Conservation (phyloP, 2,797 vertebrate genomes). For the Gadopsis marmoratus region DNA sequence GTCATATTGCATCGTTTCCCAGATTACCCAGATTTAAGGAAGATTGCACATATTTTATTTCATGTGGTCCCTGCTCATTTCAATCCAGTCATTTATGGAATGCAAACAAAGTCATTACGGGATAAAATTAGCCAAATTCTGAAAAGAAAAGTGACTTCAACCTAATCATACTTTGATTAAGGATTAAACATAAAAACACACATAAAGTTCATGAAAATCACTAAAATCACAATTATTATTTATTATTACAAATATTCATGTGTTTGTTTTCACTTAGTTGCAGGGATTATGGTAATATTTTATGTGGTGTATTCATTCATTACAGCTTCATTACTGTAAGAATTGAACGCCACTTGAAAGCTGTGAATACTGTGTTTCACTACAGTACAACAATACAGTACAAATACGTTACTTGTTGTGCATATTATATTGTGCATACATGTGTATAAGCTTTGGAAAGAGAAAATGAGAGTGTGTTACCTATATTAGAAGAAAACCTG, state of each 20-base stretch:
- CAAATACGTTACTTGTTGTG: not conserved
- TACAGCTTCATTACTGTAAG: not conserved
- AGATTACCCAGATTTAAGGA: constrained; percentile 70
- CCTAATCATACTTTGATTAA: constrained; percentile 1
- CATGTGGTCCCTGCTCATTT: constrained; percentile 75
- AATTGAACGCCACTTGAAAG: not conserved
- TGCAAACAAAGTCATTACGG: constrained; percentile 71
- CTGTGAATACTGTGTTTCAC: not conserved
- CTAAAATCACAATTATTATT: not conserved
- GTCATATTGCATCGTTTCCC: constrained; percentile 76
- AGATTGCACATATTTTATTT: constrained; percentile 72
- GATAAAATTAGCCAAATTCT: constrained; percentile 69
- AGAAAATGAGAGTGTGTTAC: not conserved
- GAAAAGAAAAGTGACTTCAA: constrained; percentile 50
- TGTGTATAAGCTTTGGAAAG: not conserved
- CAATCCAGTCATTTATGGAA: constrained; percentile 78
- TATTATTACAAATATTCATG: not conserved
- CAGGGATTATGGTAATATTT: not conserved
- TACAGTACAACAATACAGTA: not conserved
- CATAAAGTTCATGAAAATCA: not conserved
- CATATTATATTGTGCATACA: not conserved
- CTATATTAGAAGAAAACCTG: not conserved
- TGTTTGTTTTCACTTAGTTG: not conserved
- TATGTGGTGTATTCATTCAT: not conserved
- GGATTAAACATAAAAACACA: not conserved